Percentiles rank a stretch among this genome's conserved stretches.
Conservation (phyloP, 2,797 vertebrate species). For the Neosilurus hyrtlii region DNA sequence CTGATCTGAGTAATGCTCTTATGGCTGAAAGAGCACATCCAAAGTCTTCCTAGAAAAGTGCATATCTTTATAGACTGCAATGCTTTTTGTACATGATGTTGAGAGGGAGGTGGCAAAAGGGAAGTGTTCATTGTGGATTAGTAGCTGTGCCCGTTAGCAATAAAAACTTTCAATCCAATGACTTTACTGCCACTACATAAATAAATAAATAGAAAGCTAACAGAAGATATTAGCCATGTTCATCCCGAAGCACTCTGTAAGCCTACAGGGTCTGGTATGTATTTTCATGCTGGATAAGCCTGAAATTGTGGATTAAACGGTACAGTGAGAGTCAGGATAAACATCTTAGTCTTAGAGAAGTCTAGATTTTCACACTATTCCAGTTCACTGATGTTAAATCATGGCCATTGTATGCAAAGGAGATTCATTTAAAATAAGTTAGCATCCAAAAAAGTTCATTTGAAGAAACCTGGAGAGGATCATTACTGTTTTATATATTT, state of each 20-base stretch:
- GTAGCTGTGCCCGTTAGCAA: neutral
- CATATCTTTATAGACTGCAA: neutral
- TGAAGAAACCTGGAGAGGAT: neutral
- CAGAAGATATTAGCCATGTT: neutral
- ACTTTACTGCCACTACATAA: neutral
- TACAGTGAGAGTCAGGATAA: neutral
- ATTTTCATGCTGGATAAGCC: neutral
- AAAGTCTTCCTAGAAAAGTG: neutral
- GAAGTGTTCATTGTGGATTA: neutral
- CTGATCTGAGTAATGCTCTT: neutral
- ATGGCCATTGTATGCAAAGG: too few relatives aligned
- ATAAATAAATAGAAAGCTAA: neutral
- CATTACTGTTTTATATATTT: neutral
- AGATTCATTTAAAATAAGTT: neutral
- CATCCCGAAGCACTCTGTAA: neutral
- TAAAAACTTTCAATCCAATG: neutral
- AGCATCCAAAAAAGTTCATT: neutral
- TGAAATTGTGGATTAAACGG: neutral
- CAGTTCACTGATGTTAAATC: neutral
- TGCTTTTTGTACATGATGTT: neutral
- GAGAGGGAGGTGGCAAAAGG: neutral
- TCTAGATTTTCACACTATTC: slow-evolving; percentile 5
- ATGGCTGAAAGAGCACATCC: neutral
- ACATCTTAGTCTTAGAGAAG: neutral
- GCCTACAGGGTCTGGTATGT: neutral